Evolutionary conservation across 2,888 invertebrate species (phyloP).

Genomic region (Athalia circularis): DNA sequence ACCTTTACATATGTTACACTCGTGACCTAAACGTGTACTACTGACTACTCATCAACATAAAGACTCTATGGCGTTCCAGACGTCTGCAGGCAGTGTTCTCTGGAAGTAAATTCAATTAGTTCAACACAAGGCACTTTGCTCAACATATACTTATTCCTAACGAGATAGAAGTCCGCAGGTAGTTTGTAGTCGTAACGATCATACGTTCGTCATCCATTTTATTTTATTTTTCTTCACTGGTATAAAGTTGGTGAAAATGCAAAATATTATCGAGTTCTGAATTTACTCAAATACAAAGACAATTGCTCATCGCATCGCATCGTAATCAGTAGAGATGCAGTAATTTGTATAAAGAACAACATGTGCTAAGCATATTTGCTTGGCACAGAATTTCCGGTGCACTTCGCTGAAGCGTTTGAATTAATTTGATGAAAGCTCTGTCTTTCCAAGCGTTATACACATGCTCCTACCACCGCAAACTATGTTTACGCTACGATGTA

Average conservation of each 20-base stretch:
- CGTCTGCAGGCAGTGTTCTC: constrained; percentile 20
- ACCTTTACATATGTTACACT: background rate
- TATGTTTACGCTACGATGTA: background rate
- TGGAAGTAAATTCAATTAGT: constrained; percentile 20
- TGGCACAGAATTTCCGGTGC: background rate
- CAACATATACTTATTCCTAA: background rate
- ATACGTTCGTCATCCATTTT: too few relatives aligned
- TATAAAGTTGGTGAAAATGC: too few relatives aligned
- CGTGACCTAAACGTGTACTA: background rate
- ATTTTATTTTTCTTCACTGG: too few relatives aligned
- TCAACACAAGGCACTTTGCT: constrained; percentile 11
- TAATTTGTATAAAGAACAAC: too few relatives aligned
- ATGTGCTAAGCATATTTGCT: background rate
- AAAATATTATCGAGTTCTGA: too few relatives aligned
- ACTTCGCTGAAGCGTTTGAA: background rate
- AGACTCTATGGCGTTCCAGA: constrained; percentile 11
- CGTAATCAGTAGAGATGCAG: too few relatives aligned
- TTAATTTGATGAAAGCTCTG: constrained; percentile 12
- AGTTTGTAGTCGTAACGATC: background rate
- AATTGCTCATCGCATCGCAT: too few relatives aligned
- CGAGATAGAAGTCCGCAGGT: constrained; percentile 18
- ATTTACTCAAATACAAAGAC: too few relatives aligned
- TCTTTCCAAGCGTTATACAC: background rate
- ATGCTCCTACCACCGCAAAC: background rate
- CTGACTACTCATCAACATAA: background rate